Conservation (phyloP, 2,113 vertebrate species). For the Forbesichthys papilliferus region DNA sequence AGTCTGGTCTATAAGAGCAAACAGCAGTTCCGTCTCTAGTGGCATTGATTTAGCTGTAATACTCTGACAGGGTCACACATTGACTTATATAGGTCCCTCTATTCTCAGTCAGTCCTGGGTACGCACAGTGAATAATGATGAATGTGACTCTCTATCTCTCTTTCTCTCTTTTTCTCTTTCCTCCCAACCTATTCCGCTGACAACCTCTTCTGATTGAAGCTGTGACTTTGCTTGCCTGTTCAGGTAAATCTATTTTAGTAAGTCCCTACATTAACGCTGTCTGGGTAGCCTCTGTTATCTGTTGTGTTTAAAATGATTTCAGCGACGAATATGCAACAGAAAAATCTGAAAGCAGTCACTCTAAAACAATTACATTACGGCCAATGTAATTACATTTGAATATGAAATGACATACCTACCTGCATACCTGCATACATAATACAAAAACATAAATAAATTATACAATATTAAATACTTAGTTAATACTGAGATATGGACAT, state of each 20-base stretch:
- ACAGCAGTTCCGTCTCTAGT: conserved; percentile 52
- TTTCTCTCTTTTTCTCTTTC: background rate
- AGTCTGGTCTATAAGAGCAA: conserved; percentile 29
- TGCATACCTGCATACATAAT: too few species aligned
- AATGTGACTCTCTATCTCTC: conserved; percentile 26
- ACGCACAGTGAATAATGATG: conserved; percentile 24
- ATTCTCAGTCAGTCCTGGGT: conserved; percentile 18
- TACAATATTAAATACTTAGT: too few species aligned
- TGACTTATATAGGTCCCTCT: conserved; percentile 56
- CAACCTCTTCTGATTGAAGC: background rate
- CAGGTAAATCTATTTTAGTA: conserved; percentile 4
- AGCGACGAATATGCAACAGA: too few species aligned
- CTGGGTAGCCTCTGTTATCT: background rate
- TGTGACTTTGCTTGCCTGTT: conserved; percentile 8
- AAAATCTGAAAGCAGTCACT: too few species aligned
- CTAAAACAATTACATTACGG: too few species aligned
- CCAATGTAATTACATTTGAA: too few species aligned
- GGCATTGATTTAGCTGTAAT: conserved; percentile 65
- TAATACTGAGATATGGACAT: too few species aligned
- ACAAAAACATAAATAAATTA: too few species aligned
- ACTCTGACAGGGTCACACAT: conserved; percentile 50
- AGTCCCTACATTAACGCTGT: too few species aligned
- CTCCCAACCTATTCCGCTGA: background rate
- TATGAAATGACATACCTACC: too few species aligned
- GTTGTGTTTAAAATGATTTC: too few species aligned